Conservation (phyloP, 2,113 vertebrate genomes). For the Poeciliopsis turrubarensis region DNA sequence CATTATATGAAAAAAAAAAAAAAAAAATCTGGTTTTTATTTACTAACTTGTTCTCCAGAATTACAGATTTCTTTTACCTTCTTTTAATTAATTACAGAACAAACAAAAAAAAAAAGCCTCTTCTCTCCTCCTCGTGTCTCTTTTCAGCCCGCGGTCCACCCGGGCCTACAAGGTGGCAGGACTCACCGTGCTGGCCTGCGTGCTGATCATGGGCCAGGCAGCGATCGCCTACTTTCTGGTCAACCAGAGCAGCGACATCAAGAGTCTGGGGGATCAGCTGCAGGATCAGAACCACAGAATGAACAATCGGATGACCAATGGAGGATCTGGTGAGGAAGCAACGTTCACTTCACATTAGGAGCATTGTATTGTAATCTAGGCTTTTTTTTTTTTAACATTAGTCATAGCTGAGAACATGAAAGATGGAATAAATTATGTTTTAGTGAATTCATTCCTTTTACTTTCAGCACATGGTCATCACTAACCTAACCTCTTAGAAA, state of each 20-base stretch:
- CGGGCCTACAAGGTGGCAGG: slow-evolving; percentile 70
- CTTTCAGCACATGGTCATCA: too few relatives aligned
- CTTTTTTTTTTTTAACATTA: too few relatives aligned
- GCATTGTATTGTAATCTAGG: neutral
- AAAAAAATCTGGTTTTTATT: neutral
- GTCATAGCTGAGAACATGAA: too few relatives aligned
- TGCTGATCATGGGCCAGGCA: slow-evolving; percentile 73
- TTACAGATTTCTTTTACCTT: neutral
- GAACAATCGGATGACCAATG: slow-evolving; percentile 24
- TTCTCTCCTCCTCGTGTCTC: neutral
- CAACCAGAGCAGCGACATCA: slow-evolving; percentile 67
- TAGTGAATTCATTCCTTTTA: too few relatives aligned
- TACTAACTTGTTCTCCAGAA: neutral
- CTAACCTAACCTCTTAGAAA: too few relatives aligned
- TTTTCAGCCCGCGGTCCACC: slow-evolving; percentile 27
- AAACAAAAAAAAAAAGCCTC: neutral
- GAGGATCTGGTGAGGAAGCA: slow-evolving; percentile 45
- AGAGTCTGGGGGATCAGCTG: slow-evolving; percentile 61
- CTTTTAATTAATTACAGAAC: neutral
- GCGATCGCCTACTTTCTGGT: slow-evolving; percentile 70
- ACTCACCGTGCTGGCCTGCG: slow-evolving; percentile 70
- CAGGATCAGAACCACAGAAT: slow-evolving; percentile 46
- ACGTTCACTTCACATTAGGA: neutral
- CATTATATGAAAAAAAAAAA: neutral
- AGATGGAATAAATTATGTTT: too few relatives aligned